phyloP scores from a whole-genome alignment of 2,797 vertebrate genomes.

The Phrynocephalus vlangalii region DNA sequence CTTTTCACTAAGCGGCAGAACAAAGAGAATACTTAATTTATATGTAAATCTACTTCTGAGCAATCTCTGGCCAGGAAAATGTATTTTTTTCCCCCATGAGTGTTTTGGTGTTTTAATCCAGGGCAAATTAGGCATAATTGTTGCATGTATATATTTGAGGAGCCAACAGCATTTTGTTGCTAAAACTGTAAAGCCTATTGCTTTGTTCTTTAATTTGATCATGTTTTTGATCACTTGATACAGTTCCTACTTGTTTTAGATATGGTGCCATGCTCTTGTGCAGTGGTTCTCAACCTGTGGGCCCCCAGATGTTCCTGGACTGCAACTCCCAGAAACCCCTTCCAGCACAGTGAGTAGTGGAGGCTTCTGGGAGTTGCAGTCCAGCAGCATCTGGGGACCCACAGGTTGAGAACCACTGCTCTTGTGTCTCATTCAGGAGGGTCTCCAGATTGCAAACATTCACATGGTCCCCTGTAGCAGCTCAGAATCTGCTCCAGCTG shows the following conservation, averaged over 20 bases:
- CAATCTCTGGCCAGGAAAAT: slow-evolving; percentile 12
- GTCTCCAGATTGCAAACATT: not conserved
- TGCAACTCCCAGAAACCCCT: too few relatives aligned
- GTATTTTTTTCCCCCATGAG: slow-evolving; percentile 33
- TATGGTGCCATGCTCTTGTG: too few relatives aligned
- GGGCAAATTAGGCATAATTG: slow-evolving; percentile 13
- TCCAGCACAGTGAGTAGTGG: too few relatives aligned
- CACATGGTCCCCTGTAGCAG: not conserved
- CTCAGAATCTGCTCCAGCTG: not conserved
- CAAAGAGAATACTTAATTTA: slow-evolving; percentile 50
- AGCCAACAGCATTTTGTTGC: not conserved
- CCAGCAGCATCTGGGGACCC: too few relatives aligned
- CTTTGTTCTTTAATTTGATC: not conserved
- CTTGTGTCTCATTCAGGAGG: too few relatives aligned
- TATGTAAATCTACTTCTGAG: slow-evolving; percentile 46
- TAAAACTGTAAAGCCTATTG: not conserved
- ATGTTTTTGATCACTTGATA: not conserved
- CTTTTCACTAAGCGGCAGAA: slow-evolving; percentile 46
- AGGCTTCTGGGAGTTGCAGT: too few relatives aligned
- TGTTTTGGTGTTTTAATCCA: slow-evolving; percentile 15
- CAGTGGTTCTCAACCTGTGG: too few relatives aligned
- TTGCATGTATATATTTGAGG: not conserved
- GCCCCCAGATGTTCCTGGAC: too few relatives aligned
- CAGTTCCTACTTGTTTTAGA: too few relatives aligned
- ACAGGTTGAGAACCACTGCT: too few relatives aligned